Evolutionary conservation across 2,888 invertebrate genomes (phyloP), one percentile per base, ranked within the genome.

Genomic region (Heliconius ismenius): DNA sequence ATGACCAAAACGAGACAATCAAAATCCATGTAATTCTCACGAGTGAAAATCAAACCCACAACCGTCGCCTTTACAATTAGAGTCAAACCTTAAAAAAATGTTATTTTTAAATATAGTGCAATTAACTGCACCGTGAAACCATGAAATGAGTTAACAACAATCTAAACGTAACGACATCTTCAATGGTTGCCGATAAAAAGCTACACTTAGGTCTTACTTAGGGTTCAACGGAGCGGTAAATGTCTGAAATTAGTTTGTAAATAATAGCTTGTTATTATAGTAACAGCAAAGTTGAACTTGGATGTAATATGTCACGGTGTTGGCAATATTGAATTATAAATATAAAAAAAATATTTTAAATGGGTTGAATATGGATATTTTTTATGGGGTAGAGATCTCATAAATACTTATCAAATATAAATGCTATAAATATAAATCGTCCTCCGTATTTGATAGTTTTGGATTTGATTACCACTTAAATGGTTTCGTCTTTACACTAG

Each of bases 131-230:
- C 77, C 82, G 85, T 84, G 82, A 82, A 26, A 85, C 83, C 90
- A 83, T 89, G 82, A 86, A 89, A 90, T 84, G 80, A 85, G 86
- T 84, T 89, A 84, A 88, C 83, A 83, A 81, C 81, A 77, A 78
- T 75, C 75, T 77, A 74, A 78, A 80, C 76, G 65, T 76, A 79
- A 76, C 65, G 74, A 79, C 60, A 76, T 78, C 76, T 76, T 75
- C 77, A 77, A 77, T 79, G 79, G 72, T 15, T 72, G 70, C 43
- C 70, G 11, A 70, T 81, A 82, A 81, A 81, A 82, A 80, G 39
- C 43, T 64, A 75, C 79, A 72, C 81, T 80, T 78, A 83, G 82
- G 81, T 82, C 82, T 83, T 80, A 86, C 83, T 87, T 87, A 87
- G 86, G 78, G 81, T 77, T 81, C 88, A 89, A 81, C 87, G 83